These are phyloP conservation scores for Myxocyprinus asiaticus DNA, from an alignment of 2,113 vertebrate genomes.

Conservation along the genomic window DNA sequence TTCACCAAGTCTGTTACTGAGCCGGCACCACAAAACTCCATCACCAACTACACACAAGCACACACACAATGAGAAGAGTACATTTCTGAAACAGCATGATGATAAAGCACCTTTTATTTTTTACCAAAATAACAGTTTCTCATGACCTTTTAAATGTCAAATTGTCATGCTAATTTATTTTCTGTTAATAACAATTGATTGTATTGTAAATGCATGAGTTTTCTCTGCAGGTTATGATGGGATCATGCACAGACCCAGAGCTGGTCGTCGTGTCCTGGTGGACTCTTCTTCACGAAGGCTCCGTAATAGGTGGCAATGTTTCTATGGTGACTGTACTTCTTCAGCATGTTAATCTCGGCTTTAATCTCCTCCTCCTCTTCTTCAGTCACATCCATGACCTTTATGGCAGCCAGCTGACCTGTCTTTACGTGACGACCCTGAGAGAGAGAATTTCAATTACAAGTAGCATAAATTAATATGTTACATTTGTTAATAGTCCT, in stretches of 20 bases:
- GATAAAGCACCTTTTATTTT: not conserved
- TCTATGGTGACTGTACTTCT: slow-evolving; percentile 92
- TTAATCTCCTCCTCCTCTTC: slow-evolving; percentile 95
- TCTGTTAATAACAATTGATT: not conserved
- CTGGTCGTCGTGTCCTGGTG: slow-evolving; percentile 90
- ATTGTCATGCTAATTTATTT: not conserved
- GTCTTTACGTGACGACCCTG: slow-evolving; percentile 92
- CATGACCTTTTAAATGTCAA: no score
- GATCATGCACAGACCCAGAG: slow-evolving; percentile 81
- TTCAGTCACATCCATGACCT: slow-evolving; percentile 94
- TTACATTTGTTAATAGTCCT: not conserved
- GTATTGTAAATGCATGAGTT: not conserved
- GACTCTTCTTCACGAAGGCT: slow-evolving; percentile 93
- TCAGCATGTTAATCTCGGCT: slow-evolving; percentile 95
- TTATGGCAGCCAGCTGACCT: slow-evolving; percentile 91
- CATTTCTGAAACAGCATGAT: not conserved
- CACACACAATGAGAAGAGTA: not conserved
- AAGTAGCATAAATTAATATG: not conserved
- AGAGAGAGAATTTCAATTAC: not conserved
- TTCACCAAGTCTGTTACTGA: slow-evolving; percentile 92
- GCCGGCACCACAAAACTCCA: slow-evolving; percentile 93
- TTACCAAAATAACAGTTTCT: not conserved
- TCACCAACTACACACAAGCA: slow-evolving; percentile 79
- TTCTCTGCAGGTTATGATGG: not conserved
- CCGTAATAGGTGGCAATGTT: slow-evolving; percentile 95